A percentile compares a stretch with the other conserved stretches of the same genome.
Conservation (phyloP, 1,140 invertebrate genomes). For the Ericerus pela region DNA sequence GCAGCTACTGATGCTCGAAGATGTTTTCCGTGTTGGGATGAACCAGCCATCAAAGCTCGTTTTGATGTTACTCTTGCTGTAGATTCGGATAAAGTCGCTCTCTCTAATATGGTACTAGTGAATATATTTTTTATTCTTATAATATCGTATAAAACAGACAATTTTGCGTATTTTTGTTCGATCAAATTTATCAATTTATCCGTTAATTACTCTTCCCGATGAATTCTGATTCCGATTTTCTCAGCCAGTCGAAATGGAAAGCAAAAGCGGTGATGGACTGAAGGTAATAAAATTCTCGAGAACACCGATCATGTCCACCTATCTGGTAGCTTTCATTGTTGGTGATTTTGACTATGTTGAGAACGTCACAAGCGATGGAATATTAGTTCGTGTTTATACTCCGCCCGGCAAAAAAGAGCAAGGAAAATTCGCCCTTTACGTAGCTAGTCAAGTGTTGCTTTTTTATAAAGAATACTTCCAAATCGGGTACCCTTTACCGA, state of each 20-base stretch:
- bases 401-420: slow-evolving; percentile 83
- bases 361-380: slow-evolving; percentile 60
- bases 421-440: slow-evolving; percentile 77
- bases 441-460: slow-evolving; percentile 67
- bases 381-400: slow-evolving; percentile 82
- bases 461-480: slow-evolving; percentile 92
- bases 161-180: neutral
- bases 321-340: slow-evolving; percentile 80
- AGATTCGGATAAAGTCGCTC: slow-evolving; percentile 56
- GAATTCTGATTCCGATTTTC: slow-evolving; percentile 19
- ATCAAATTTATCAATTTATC: neutral
- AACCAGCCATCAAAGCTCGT: slow-evolving; percentile 85
- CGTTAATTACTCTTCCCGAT: no score
- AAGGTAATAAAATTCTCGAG: slow-evolving; percentile 53
- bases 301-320: slow-evolving; percentile 93
- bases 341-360: slow-evolving; percentile 92
- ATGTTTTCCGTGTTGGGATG: slow-evolving; percentile 96
- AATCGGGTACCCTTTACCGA: slow-evolving; percentile 87
- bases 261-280: slow-evolving; percentile 35
- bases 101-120: slow-evolving; percentile 92
- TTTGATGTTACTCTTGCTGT: slow-evolving; percentile 80
- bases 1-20: slow-evolving; percentile 84
- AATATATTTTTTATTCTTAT: no score
- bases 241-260: slow-evolving; percentile 40
- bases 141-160: no score